Conservation (phyloP, 2,797 vertebrate genomes). For the Cyclura pinguis region DNA sequence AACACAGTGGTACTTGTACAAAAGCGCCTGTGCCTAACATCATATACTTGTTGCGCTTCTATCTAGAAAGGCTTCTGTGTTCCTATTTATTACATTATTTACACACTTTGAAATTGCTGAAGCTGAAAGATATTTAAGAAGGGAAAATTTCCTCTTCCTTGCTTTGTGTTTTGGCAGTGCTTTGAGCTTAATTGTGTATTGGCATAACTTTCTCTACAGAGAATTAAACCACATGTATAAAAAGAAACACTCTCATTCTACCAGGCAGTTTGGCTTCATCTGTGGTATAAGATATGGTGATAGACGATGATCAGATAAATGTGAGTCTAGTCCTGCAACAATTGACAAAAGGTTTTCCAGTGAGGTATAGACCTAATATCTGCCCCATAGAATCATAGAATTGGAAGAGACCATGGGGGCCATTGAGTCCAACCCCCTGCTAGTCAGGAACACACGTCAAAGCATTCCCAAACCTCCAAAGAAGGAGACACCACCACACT, state of each 20-base stretch:
- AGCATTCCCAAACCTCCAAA: too few relatives aligned
- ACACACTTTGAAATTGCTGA: not conserved
- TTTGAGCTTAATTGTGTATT: constrained; percentile 13
- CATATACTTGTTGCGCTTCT: not conserved
- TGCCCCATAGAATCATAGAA: too few relatives aligned
- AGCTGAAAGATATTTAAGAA: not conserved
- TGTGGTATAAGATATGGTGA: not conserved
- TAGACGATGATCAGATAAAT: not conserved
- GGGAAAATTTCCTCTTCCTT: not conserved
- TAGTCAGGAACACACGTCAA: too few relatives aligned
- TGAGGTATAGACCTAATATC: not conserved
- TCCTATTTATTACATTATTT: not conserved
- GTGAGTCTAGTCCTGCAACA: not conserved
- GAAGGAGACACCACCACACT: too few relatives aligned
- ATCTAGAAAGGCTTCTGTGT: not conserved
- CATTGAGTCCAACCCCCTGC: too few relatives aligned
- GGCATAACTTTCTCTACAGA: not conserved
- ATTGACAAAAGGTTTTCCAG: not conserved
- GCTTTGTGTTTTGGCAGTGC: not conserved
- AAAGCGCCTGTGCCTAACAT: not conserved
- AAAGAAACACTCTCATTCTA: constrained; percentile 11
- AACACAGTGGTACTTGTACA: constrained; percentile 20
- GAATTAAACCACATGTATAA: constrained; percentile 3
- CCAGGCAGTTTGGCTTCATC: not conserved
- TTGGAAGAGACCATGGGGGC: too few relatives aligned